Evolutionary conservation across 2,888 invertebrate species (phyloP).

Genomic region (Drosophila subsilvestris): DNA sequence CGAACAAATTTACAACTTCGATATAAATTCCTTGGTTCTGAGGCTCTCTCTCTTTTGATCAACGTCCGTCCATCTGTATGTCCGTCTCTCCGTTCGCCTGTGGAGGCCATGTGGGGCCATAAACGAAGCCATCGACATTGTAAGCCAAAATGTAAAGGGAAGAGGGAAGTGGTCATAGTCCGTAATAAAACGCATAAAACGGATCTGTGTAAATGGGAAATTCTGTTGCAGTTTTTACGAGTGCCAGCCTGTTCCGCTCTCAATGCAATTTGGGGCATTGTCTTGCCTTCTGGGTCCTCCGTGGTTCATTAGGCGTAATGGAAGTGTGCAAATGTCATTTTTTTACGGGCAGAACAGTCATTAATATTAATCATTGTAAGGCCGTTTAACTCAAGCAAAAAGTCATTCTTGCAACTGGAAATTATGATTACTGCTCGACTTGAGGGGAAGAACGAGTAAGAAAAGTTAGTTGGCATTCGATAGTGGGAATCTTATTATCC

Average conservation of each 20-base stretch:
- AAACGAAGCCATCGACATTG: conserved; percentile 32
- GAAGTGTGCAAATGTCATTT: conserved; percentile 34
- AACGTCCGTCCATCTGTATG: not conserved
- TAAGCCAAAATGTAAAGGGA: conserved; percentile 13
- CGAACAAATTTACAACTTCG: conserved; percentile 42
- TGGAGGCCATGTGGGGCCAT: conserved; percentile 28
- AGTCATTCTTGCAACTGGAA: conserved; percentile 28
- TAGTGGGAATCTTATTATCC: conserved; percentile 8
- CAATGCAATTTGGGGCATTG: conserved; percentile 50
- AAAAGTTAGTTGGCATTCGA: conserved; percentile 4
- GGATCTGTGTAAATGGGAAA: conserved; percentile 38
- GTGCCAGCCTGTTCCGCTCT: conserved; percentile 13
- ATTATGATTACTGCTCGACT: conserved; percentile 11
- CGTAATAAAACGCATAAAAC: conserved; percentile 44
- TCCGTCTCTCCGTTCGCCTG: not conserved
- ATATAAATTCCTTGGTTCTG: conserved; percentile 34
- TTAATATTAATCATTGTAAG: conserved; percentile 48
- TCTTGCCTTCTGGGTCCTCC: conserved; percentile 35
- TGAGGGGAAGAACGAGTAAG: not conserved
- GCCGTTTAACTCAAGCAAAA: conserved; percentile 33
- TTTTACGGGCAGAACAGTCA: conserved; percentile 21
- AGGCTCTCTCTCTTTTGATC: conserved; percentile 5
- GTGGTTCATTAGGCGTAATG: conserved; percentile 47
- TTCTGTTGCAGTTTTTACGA: conserved; percentile 49
- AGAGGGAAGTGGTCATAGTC: conserved; percentile 10